phyloP scores from a whole-genome alignment of 2,888 invertebrate genomes.

The Synergus laeviventris region DNA sequence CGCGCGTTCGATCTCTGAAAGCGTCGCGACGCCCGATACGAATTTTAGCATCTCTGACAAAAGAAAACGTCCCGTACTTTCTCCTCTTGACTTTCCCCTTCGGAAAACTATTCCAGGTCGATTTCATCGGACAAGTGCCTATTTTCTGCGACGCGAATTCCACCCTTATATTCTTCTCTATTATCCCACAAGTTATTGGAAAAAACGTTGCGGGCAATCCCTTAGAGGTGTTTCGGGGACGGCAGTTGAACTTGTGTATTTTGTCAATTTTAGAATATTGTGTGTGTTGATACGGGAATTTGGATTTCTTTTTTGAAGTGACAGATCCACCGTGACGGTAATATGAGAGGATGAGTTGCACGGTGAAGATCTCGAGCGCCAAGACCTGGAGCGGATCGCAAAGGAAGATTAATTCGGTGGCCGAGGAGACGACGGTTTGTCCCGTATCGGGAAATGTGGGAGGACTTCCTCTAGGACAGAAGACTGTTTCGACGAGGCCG shows the following conservation, averaged over 20 bases:
- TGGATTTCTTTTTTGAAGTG: constrained; percentile 40
- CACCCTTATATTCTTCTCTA: background rate
- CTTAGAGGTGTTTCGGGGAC: background rate
- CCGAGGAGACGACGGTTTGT: constrained; percentile 64
- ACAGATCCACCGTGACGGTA: constrained; percentile 41
- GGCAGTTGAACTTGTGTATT: background rate
- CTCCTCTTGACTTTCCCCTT: constrained; percentile 18
- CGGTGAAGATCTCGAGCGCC: constrained; percentile 72
- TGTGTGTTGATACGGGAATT: background rate
- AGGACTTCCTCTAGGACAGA: constrained; percentile 45
- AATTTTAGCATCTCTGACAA: constrained; percentile 10
- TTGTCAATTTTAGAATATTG: background rate
- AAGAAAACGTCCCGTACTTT: constrained; percentile 3
- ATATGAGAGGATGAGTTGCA: constrained; percentile 74
- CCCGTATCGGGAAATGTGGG: constrained; percentile 39
- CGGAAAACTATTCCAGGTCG: background rate
- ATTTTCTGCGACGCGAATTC: background rate
- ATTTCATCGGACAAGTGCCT: background rate
- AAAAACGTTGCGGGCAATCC: background rate
- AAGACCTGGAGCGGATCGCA: constrained; percentile 73
- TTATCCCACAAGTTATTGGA: background rate
- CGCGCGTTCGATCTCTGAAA: constrained; percentile 9
- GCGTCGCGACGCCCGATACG: constrained; percentile 21
- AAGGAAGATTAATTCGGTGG: constrained; percentile 69
- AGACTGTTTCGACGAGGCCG: constrained; percentile 69